Conservation (phyloP, 2,113 vertebrate genomes). For the Okapia johnstoni region DNA sequence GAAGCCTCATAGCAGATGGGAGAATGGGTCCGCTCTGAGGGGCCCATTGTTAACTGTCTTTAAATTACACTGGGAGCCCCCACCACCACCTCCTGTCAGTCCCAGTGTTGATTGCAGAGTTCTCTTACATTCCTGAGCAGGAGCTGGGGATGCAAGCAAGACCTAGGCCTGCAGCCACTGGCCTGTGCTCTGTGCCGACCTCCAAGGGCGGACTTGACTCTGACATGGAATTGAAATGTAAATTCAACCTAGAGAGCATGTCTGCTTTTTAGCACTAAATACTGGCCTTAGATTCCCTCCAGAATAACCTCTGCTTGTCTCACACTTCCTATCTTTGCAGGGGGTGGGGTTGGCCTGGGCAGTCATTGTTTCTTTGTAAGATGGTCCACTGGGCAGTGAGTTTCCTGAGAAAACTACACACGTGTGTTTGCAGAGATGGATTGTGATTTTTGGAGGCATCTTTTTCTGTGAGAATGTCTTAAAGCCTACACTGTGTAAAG, state of each 20-base stretch:
- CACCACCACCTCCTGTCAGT: background rate
- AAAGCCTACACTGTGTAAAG: background rate
- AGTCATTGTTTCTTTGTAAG: background rate
- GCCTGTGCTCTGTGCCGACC: background rate
- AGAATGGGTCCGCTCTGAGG: background rate
- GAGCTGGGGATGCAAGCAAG: background rate
- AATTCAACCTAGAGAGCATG: constrained; percentile 25
- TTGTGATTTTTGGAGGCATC: background rate
- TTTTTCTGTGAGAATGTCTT: background rate
- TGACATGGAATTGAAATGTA: background rate
- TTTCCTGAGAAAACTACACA: background rate
- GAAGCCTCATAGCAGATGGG: background rate
- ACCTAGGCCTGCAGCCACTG: background rate
- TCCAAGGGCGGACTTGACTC: background rate
- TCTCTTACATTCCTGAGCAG: background rate
- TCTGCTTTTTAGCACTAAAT: constrained; percentile 13
- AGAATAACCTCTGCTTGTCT: constrained; percentile 16
- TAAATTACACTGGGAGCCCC: background rate
- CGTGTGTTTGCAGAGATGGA: background rate
- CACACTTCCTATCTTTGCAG: background rate
- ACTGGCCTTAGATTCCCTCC: background rate
- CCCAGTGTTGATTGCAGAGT: background rate
- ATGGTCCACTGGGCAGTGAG: background rate
- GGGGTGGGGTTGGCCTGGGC: background rate
- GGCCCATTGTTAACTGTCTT: background rate